Percentiles rank a stretch among this genome's conserved stretches.
Evolutionary conservation across 2,113 vertebrate genomes (phyloP).

Genomic region (Callospermophilus lateralis): DNA sequence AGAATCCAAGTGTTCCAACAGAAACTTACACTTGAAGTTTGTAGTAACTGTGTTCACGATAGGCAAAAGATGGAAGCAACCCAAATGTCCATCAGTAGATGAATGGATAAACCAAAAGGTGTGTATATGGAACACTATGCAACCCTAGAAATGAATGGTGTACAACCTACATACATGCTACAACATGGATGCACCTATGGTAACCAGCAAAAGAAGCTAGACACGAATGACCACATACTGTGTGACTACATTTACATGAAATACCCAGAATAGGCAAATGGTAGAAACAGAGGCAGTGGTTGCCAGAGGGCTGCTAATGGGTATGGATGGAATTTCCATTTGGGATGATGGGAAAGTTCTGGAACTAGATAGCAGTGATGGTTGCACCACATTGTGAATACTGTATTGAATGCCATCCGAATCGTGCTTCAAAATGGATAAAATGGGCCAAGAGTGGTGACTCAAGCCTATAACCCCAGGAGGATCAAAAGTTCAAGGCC

Average conservation of each 20-base stretch:
- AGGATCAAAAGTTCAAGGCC: neutral
- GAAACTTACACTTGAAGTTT: neutral
- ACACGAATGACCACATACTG: neutral
- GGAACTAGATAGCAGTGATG: neutral
- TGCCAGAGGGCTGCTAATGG: neutral
- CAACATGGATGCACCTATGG: rapidly evolving
- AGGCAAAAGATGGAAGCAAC: neutral
- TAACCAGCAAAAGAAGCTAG: neutral
- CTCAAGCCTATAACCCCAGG: neutral
- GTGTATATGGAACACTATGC: neutral
- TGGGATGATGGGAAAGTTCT: neutral
- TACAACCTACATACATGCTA: rapidly evolving
- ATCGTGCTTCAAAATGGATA: neutral
- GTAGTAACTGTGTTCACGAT: neutral
- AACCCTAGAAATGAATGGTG: neutral
- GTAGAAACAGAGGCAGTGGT: neutral
- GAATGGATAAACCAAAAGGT: neutral
- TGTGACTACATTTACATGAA: neutral
- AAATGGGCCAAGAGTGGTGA: neutral
- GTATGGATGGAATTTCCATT: neutral
- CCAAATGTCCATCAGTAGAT: neutral
- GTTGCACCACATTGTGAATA: neutral
- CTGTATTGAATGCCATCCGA: neutral
- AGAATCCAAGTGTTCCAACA: slow-evolving; percentile 4
- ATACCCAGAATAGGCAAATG: neutral